These are phyloP conservation scores for Sycobia sp. DNA, from an alignment of 1,140 invertebrate species.

Conservation along the genomic window DNA sequence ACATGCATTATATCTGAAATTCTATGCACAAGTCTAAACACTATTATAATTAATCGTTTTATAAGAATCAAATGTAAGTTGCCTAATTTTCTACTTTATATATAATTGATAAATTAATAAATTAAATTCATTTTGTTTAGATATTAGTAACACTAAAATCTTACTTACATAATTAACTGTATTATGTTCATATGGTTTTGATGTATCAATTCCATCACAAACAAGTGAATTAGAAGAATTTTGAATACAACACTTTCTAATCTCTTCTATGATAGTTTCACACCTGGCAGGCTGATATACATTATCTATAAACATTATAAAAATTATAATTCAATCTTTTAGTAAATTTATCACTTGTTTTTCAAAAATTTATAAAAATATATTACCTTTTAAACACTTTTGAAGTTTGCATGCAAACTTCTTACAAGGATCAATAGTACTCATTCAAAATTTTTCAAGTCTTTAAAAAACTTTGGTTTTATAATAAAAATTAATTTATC, in stretches of 20 bases:
- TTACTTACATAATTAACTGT: slow-evolving; percentile 57
- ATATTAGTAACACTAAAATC: too few relatives aligned
- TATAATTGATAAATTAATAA: too few relatives aligned
- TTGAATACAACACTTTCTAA: slow-evolving; percentile 70
- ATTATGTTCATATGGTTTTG: slow-evolving; percentile 58
- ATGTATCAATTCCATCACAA: slow-evolving; percentile 70
- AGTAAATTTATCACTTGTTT: slow-evolving; percentile 6
- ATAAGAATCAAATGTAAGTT: too few relatives aligned
- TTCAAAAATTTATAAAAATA: neutral
- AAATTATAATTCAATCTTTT: slow-evolving; percentile 28
- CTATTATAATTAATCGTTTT: too few relatives aligned
- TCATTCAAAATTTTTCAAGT: too few relatives aligned
- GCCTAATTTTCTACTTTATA: too few relatives aligned
- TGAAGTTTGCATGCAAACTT: slow-evolving; percentile 76
- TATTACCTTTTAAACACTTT: slow-evolving; percentile 72
- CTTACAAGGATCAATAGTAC: slow-evolving; percentile 85
- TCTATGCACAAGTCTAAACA: too few relatives aligned
- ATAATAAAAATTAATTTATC: too few relatives aligned
- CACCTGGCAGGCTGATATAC: slow-evolving; percentile 71
- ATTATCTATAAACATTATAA: slow-evolving; percentile 64
- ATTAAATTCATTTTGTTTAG: too few relatives aligned
- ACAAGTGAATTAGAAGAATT: slow-evolving; percentile 66
- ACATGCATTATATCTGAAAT: too few relatives aligned
- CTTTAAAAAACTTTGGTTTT: too few relatives aligned
- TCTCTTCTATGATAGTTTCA: slow-evolving; percentile 65